Percentiles rank a stretch among this genome's conserved stretches.
These are phyloP conservation scores for Diplazon laetatorius DNA, from an alignment of 2,888 invertebrate species.

Conservation along the genomic window DNA sequence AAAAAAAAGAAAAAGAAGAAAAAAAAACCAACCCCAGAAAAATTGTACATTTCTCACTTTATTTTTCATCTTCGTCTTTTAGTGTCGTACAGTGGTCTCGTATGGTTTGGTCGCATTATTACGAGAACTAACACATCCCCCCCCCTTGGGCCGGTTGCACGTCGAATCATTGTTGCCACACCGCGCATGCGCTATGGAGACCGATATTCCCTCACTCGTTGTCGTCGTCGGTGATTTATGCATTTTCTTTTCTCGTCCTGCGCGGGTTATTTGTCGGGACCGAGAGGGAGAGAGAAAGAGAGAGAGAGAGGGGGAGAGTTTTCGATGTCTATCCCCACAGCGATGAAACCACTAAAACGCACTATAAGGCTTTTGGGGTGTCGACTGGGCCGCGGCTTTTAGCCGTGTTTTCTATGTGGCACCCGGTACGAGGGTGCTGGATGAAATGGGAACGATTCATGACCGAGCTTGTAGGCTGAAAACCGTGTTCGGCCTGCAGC, in stretches of 20 bases:
- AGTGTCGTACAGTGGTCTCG: too few species aligned
- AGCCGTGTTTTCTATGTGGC: constrained; percentile 7
- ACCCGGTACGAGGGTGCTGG: constrained; percentile 6
- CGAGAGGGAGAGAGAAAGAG: too few species aligned
- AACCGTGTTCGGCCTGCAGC: too few species aligned
- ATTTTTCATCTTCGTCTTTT: constrained; percentile 6
- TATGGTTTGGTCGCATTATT: constrained; percentile 57
- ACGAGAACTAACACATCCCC: constrained; percentile 36
- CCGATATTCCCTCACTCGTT: constrained; percentile 5
- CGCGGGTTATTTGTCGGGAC: constrained; percentile 52
- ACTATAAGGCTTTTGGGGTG: constrained; percentile 38
- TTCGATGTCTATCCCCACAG: constrained; percentile 49
- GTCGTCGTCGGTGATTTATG: constrained; percentile 78
- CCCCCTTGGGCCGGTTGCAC: too few species aligned
- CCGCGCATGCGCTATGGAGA: constrained; percentile 67
- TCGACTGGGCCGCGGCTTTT: constrained; percentile 37
- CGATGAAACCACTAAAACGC: constrained; percentile 70
- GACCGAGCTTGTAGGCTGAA: too few species aligned
- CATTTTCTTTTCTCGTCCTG: constrained; percentile 72
- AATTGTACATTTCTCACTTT: constrained; percentile 37
- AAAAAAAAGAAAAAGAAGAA: too few species aligned
- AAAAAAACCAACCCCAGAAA: constrained; percentile 14
- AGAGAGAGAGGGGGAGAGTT: too few species aligned
- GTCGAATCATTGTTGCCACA: constrained; percentile 78
- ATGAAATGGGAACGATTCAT: constrained; percentile 42